Percentiles rank a stretch among this genome's conserved stretches.
These are phyloP conservation scores for Chrysochloris asiatica DNA, from an alignment of 2,113 vertebrate species.

Conservation along the genomic window DNA sequence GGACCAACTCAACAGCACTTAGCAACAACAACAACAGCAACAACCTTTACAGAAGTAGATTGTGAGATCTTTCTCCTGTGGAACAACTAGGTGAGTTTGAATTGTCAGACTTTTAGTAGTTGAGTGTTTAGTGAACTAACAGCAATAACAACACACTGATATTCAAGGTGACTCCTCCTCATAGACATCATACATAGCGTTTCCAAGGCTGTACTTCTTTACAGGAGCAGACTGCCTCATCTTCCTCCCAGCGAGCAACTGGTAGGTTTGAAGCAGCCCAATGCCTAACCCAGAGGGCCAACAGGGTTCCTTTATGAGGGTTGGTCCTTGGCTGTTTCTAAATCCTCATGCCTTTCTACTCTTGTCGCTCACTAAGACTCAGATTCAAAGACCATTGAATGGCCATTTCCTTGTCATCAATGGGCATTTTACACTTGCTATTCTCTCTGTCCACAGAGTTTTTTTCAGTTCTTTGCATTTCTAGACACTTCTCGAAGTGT, in stretches of 20 bases:
- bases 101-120: neutral
- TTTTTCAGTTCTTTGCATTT: neutral
- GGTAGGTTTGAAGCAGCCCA: too few species aligned
- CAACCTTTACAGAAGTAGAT: neutral
- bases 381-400: neutral
- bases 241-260: too few species aligned
- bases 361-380: neutral
- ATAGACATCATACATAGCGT: too few species aligned
- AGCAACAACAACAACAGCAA: too few species aligned
- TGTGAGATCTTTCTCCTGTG: neutral
- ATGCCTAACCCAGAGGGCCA: too few species aligned
- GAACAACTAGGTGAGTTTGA: neutral
- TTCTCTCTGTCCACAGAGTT: neutral
- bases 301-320: neutral
- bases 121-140: too few species aligned
- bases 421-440: neutral
- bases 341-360: neutral
- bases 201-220: too few species aligned
- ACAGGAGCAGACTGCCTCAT: too few species aligned
- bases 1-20: too few species aligned
- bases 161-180: too few species aligned
- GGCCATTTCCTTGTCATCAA: fast-evolving
- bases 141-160: too few species aligned
- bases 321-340: too few species aligned
- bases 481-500: neutral